Evolutionary conservation across 2,113 vertebrate genomes (phyloP).

Genomic region (Shinisaurus crocodilurus): DNA sequence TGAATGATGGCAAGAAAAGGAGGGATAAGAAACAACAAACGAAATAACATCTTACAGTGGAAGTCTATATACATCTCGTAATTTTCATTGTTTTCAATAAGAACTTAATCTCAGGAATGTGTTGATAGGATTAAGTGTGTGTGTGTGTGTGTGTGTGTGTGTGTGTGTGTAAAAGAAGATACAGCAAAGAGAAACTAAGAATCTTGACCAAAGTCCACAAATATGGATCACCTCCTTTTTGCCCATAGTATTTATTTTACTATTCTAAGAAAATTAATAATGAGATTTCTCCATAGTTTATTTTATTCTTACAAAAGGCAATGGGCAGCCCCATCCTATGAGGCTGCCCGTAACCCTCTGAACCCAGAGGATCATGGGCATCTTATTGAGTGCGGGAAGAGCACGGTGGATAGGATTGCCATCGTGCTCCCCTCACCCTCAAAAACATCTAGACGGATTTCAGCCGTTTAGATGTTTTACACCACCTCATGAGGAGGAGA

Average conservation of each 20-base stretch:
- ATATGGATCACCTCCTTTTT: neutral
- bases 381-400: too few species aligned
- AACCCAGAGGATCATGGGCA: too few species aligned
- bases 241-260: too few species aligned
- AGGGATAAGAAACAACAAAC: neutral
- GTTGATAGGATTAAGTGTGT: neutral
- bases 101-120: neutral
- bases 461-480: too few species aligned
- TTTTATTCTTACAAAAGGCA: neutral
- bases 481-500: too few species aligned
- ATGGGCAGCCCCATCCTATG: too few species aligned
- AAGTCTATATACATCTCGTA: neutral
- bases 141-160: too few species aligned
- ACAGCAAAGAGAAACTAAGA: neutral
- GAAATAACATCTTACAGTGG: neutral
- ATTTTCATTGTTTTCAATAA: neutral
- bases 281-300: neutral
- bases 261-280: neutral
- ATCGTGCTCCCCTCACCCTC: too few species aligned
- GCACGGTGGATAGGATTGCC: too few species aligned
- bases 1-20: neutral
- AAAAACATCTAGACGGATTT: too few species aligned
- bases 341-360: too few species aligned
- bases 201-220: neutral
- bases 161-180: too few species aligned